phyloP scores from a whole-genome alignment of 1,140 invertebrate species.

The Pogonomyrmex barbatus region DNA sequence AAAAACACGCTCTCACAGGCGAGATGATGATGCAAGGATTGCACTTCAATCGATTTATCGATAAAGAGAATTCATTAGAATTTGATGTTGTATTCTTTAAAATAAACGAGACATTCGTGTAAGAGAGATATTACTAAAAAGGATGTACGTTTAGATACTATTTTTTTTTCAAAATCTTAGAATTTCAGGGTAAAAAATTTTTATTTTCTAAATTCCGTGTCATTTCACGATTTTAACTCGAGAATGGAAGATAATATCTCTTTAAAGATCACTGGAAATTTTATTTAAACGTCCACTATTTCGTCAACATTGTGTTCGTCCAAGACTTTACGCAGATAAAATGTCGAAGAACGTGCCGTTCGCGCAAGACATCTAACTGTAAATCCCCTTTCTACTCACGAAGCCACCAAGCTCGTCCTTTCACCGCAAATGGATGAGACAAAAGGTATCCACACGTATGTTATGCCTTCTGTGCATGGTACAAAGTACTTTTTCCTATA shows the following conservation, averaged over 20 bases:
- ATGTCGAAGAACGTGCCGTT: neutral
- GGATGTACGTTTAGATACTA: neutral
- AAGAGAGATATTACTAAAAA: neutral
- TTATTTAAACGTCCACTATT: neutral
- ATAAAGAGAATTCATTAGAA: neutral
- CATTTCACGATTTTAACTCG: neutral
- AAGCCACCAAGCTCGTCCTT: constrained; percentile 28
- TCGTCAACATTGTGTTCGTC: constrained; percentile 7
- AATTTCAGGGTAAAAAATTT: neutral
- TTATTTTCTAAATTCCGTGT: neutral
- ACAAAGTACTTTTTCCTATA: neutral
- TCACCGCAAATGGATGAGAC: neutral
- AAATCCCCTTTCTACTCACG: constrained; percentile 40
- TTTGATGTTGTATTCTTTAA: neutral
- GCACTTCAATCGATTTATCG: neutral
- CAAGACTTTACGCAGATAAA: neutral
- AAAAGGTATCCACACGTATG: constrained; percentile 23
- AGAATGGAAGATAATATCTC: neutral
- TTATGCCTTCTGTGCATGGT: neutral
- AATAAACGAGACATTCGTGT: neutral
- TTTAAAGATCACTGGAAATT: neutral
- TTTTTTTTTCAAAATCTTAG: too few species aligned
- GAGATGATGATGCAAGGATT: neutral
- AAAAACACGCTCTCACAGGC: neutral
- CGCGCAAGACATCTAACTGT: constrained; percentile 58